A percentile compares a stretch with the other conserved stretches of the same genome.
These are phyloP conservation scores for Cecropterus lyciades DNA, from an alignment of 1,140 invertebrate species.

Conservation along the genomic window DNA sequence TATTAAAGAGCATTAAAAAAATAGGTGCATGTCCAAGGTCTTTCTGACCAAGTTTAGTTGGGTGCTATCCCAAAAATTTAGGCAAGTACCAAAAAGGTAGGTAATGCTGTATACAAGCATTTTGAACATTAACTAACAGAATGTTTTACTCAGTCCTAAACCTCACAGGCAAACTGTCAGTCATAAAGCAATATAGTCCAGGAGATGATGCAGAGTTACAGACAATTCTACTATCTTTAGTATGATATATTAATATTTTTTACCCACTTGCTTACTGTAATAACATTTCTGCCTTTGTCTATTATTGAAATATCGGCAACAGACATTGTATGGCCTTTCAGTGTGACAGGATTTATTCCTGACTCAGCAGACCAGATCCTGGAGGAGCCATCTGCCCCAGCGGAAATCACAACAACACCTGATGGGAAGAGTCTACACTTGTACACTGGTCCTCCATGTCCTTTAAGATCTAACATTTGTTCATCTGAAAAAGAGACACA, in stretches of 20 bases:
- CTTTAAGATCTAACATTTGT: slow-evolving; percentile 85
- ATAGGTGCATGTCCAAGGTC: no score
- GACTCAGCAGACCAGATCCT: slow-evolving; percentile 90
- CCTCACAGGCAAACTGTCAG: no score
- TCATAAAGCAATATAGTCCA: no score
- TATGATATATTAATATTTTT: slow-evolving; percentile 2
- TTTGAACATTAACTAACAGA: no score
- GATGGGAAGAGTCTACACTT: slow-evolving; percentile 90
- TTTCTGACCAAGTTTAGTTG: no score
- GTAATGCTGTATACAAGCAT: no score
- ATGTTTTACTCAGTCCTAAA: no score
- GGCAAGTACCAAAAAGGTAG: no score
- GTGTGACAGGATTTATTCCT: slow-evolving; percentile 87
- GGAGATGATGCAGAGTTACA: no score
- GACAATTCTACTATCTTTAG: no score
- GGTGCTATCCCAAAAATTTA: no score
- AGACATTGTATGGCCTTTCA: slow-evolving; percentile 88
- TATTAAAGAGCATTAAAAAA: no score
- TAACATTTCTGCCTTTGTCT: slow-evolving; percentile 89
- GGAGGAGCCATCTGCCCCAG: slow-evolving; percentile 88
- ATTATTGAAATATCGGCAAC: slow-evolving; percentile 88
- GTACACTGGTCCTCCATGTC: slow-evolving; percentile 89
- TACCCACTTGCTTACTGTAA: slow-evolving; percentile 87
- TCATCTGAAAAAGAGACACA: slow-evolving; percentile 64
- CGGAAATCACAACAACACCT: slow-evolving; percentile 88